Base-by-base conservation (phyloP, 2,888 invertebrate species). In the Oxytorus armatus region DNA sequence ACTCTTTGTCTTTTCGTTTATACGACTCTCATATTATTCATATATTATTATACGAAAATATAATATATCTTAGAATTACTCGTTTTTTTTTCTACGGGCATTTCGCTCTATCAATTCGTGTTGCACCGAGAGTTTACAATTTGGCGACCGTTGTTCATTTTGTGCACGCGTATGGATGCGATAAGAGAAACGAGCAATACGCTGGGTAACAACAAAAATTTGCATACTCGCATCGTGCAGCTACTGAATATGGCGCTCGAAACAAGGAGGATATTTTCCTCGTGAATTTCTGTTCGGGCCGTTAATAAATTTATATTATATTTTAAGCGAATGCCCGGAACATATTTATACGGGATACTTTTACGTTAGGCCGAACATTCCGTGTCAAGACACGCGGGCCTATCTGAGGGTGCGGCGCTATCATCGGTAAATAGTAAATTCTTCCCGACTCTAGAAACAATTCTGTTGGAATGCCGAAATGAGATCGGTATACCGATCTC, bases 151-250 rank as follows among this genome's bases (percentile, higher is more conserved):
- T 65, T 47, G 25, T 49, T 66, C 36, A 36, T 66, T 51, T n/a
- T n/a, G n/a, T n/a, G n/a, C n/a, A n/a, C n/a, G n/a, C n/a, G n/a
- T n/a, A n/a, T n/a, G 55, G 39, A 42, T 3, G 47, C 0, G 69
- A 44, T 7, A 18, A 16, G 36, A 42, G 23, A 61, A 63, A 65
- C 18, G 69, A 57, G 66, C n/a, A n/a, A n/a, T 72, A 33, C 53
- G 21, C 29, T 16, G 23, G 16, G 36, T 36, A 42, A 11, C 53
- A 49, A 59, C n/a, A n/a, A 66, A 66, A 69, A 83, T 82, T 83
- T 80, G 76, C 83, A 83, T 83, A 78, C 65, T 83, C 79, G n/a
- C 74, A 83, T 82, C 66, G 70, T 44, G 70, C n/a, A n/a, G 65
- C 16, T 49, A 59, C 63, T 55, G 75, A 80, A 80, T 74, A 39